Evolutionary conservation across 1,140 invertebrate species (phyloP).

Genomic region (Dufourea novaeangliae): DNA sequence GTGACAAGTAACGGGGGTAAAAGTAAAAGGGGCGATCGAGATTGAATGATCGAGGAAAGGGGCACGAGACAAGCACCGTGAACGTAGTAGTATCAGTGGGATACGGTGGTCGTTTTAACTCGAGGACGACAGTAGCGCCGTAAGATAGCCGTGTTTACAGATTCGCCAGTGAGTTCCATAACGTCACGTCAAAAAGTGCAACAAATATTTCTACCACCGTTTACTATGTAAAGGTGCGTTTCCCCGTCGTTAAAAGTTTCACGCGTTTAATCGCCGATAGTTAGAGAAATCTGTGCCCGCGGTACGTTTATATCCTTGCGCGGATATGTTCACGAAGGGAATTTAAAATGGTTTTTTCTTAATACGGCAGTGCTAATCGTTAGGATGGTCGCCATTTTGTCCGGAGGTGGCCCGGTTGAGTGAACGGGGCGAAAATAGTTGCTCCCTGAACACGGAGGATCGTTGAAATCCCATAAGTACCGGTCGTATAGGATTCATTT

Average conservation of each 20-base stretch:
- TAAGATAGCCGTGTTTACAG: conserved; percentile 76
- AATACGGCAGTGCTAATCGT: conserved; percentile 75
- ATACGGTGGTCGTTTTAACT: conserved; percentile 45
- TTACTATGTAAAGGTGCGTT: conserved; percentile 81
- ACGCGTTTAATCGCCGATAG: background rate
- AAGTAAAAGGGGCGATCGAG: background rate
- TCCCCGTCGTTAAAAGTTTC: background rate
- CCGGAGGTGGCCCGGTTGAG: conserved; percentile 78
- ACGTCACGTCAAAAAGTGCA: conserved; percentile 81
- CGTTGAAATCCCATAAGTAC: conserved; percentile 66
- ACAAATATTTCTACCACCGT: conserved; percentile 76
- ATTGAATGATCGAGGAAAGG: conserved; percentile 18
- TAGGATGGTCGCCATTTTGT: conserved; percentile 81
- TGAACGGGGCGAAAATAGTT: conserved; percentile 74
- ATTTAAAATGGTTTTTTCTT: conserved; percentile 52
- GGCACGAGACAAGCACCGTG: conserved; percentile 18
- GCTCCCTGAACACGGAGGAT: conserved; percentile 65
- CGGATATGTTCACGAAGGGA: conserved; percentile 28
- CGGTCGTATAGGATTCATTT: conserved; percentile 15
- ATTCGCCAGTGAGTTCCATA: conserved; percentile 77
- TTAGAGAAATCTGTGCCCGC: background rate
- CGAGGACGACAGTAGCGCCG: conserved; percentile 70
- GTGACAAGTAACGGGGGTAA: background rate
- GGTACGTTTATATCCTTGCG: background rate
- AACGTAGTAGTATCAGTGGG: conserved; percentile 34